Evolutionary conservation across 2,888 invertebrate species (phyloP).

Genomic region (Maniola hyperantus): DNA sequence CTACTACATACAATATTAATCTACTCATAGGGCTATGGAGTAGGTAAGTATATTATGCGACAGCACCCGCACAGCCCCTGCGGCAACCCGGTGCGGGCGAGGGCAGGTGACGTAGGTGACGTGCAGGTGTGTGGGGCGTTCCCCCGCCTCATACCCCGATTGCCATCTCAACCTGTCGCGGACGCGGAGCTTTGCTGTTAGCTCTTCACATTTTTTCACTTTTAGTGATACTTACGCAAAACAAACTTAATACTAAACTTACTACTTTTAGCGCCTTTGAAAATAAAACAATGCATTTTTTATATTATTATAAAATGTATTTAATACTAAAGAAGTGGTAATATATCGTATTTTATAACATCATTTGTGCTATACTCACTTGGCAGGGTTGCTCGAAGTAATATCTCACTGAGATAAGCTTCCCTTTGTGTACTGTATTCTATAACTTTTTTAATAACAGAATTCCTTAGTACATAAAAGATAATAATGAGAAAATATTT

Average conservation of each 20-base stretch:
- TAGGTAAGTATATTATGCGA: too few relatives aligned
- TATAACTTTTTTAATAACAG: slow-evolving; percentile 17
- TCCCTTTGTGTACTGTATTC: slow-evolving; percentile 16
- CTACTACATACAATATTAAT: too few relatives aligned
- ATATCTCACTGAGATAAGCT: slow-evolving; percentile 17
- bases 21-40: too few relatives aligned
- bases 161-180: too few relatives aligned
- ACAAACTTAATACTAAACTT: too few relatives aligned
- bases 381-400: slow-evolving; percentile 5
- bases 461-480: slow-evolving; percentile 1
- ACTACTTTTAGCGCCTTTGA: neutral
- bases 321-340: neutral
- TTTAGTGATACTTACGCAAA: neutral
- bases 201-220: neutral
- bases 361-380: slow-evolving; percentile 3
- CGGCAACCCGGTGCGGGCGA: too few relatives aligned
- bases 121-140: too few relatives aligned
- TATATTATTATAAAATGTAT: neutral
- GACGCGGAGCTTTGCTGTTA: too few relatives aligned
- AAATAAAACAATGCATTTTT: neutral
- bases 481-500: neutral
- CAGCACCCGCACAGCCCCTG: too few relatives aligned
- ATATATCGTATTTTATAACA: slow-evolving; percentile 3
- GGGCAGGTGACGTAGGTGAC: too few relatives aligned
- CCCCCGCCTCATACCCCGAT: too few relatives aligned